These are phyloP conservation scores for Phalacrocorax aristotelis DNA, from an alignment of 2,113 vertebrate genomes.

Conservation along the genomic window DNA sequence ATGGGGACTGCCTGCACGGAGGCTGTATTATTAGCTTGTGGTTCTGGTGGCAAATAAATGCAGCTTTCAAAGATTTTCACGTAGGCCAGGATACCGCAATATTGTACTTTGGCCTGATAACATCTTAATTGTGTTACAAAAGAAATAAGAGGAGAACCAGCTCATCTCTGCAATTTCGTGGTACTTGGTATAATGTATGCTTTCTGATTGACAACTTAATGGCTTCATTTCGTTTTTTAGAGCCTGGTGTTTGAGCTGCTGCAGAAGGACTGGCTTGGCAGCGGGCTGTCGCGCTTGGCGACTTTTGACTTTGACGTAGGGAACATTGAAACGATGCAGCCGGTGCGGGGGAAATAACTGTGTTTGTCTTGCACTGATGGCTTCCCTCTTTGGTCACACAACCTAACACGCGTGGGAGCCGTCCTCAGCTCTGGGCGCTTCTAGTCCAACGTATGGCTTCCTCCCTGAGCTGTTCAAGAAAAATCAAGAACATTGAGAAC, in stretches of 20 bases:
- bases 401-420: background rate
- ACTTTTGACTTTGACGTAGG: background rate
- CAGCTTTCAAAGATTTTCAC: slow-evolving; percentile 31
- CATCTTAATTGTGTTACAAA: slow-evolving; percentile 31
- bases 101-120: slow-evolving; percentile 33
- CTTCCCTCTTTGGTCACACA: background rate
- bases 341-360: background rate
- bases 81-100: slow-evolving; percentile 15
- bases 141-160: slow-evolving; percentile 3
- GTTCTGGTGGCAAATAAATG: slow-evolving; percentile 51
- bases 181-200: background rate
- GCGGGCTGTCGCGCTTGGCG: background rate
- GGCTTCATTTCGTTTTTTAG: slow-evolving; percentile 10
- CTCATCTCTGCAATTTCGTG: slow-evolving; percentile 12
- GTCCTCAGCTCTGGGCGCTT: background rate
- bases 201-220: slow-evolving; percentile 21
- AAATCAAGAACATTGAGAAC: background rate
- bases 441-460: background rate
- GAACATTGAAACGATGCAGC: background rate
- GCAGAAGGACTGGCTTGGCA: background rate
- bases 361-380: background rate
- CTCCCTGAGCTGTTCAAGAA: background rate
- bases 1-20: background rate
- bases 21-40: slow-evolving; percentile 51
- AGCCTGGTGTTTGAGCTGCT: background rate